Conservation (phyloP, 2,113 vertebrate species). For the Bufo gargarizans region DNA sequence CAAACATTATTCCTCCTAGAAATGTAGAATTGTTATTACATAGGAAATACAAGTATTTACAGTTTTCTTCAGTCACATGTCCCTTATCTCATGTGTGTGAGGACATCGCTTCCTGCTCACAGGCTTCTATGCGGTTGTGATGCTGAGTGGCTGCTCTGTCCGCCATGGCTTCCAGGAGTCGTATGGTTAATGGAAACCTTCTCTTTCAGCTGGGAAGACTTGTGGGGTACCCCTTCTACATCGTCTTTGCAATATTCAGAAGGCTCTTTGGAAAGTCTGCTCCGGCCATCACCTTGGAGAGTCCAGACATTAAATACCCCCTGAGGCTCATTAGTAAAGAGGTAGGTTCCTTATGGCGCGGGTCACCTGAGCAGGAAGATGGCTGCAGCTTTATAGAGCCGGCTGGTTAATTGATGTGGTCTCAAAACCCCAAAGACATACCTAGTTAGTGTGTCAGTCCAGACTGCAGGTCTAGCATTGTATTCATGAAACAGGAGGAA, state of each 20-base stretch:
- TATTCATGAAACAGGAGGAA: neutral
- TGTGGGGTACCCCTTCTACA: slow-evolving; percentile 68
- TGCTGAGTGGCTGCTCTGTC: neutral
- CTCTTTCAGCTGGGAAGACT: slow-evolving; percentile 66
- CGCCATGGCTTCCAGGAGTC: neutral
- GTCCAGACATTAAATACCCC: slow-evolving; percentile 74
- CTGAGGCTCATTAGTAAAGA: slow-evolving; percentile 74
- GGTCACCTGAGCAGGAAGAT: neutral
- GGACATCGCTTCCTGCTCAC: neutral
- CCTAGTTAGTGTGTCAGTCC: neutral
- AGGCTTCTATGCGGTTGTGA: no score
- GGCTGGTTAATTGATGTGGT: neutral
- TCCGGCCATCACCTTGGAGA: slow-evolving; percentile 74
- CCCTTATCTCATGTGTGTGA: neutral
- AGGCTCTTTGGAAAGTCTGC: slow-evolving; percentile 65
- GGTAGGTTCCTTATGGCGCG: slow-evolving; percentile 59
- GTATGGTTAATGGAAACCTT: neutral
- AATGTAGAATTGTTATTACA: no score
- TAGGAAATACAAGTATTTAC: no score
- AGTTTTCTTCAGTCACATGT: neutral
- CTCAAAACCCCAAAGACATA: no score
- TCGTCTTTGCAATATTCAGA: slow-evolving; percentile 67
- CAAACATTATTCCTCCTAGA: no score
- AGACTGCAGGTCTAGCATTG: neutral
- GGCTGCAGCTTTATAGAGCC: no score